Evolutionary conservation across 2,888 invertebrate genomes (phyloP), one percentile per base, ranked within the genome.

Genomic region (Dexiosoma caninum): DNA sequence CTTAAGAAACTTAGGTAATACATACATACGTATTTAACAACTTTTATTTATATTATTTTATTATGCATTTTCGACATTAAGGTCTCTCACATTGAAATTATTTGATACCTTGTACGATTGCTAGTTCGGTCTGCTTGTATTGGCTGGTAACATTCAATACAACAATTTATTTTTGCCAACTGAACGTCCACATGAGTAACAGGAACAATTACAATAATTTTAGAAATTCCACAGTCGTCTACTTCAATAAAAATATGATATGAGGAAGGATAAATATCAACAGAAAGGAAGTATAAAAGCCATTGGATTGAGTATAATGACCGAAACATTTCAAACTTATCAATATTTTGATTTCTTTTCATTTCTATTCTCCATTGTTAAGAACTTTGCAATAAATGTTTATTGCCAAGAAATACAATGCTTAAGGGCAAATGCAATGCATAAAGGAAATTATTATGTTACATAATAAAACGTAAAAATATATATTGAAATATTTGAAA

Each of bases 311-410:
- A 59, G 60, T 42, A 53, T 70, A 75, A 75, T 75, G 70, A 75
- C 75, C 70, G 40, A 75, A 69, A 57, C 85, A 85, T 83, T 83
- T 87, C 84, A 80, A 86, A 86, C 86, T 87, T 86, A 86, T 87
- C 87, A 87, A 87, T 87, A 87, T 87, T 87, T 87, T 87, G 87
- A 87, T 86, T 72, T 42, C 42, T 72, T 53, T 51, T 21, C 51
- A 30, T 42, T 86, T 84, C 84, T 84, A 2, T 32, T 32, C 46
- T 67, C 70, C 70, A 75, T 79, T 80, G 79, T 80, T 70, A 0
- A 21, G 75, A 51, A 64, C 70, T 75, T 80, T 70, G 64, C 67
- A 67, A 72, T 77, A 81, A 81, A 77, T 77, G 62, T 72, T 76
- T 71, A 71, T 70, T 62, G 60, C 27, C 62, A 70, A 62, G 42